phyloP scores from a whole-genome alignment of 1,140 invertebrate species.

The Oreohelix idahoensis region DNA sequence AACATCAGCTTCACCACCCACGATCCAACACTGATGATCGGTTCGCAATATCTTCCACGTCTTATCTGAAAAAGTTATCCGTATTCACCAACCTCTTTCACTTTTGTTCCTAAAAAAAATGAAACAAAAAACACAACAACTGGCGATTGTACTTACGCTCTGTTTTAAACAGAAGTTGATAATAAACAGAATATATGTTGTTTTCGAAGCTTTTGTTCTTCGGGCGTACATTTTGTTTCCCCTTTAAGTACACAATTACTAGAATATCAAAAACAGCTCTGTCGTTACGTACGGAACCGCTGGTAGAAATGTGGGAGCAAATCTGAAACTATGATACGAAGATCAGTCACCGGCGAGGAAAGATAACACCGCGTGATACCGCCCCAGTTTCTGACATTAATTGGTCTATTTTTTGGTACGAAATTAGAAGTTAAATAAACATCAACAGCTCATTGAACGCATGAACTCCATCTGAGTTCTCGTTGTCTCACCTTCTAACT shows the following conservation, averaged over 20 bases:
- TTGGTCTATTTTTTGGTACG: not conserved
- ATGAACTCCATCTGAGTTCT: not conserved
- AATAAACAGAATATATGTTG: not conserved
- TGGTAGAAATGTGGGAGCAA: not conserved
- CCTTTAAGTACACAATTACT: not conserved
- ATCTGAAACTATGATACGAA: not conserved
- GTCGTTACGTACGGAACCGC: not conserved
- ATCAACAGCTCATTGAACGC: not conserved
- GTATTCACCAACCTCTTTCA: not conserved
- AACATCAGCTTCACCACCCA: not conserved
- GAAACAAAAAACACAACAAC: not conserved
- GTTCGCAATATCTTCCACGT: not conserved
- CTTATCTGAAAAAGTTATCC: not conserved
- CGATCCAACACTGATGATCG: not conserved
- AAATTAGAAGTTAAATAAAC: slow-evolving; percentile 4
- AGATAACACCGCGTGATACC: not conserved
- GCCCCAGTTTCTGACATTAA: not conserved
- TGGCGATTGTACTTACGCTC: not conserved
- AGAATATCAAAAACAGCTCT: not conserved
- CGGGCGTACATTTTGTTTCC: not conserved
- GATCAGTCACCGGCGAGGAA: not conserved
- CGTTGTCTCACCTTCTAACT: not conserved
- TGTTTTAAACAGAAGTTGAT: not conserved
- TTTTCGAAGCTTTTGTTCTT: not conserved
- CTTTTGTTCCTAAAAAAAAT: not conserved